These are phyloP conservation scores for Heliothis subflexa DNA, from an alignment of 1,140 invertebrate species.

Conservation along the genomic window DNA sequence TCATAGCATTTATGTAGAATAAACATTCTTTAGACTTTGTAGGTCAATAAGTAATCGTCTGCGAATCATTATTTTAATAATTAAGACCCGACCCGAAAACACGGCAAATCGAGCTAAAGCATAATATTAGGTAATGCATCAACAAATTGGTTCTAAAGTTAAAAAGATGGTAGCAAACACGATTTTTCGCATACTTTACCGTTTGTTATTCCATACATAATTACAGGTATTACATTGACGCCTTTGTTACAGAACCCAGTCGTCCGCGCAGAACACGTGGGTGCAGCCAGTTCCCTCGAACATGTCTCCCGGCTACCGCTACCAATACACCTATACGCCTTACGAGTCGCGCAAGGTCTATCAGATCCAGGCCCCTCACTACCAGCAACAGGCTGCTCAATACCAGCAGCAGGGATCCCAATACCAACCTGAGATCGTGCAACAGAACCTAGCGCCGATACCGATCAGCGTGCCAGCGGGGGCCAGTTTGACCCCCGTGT, in stretches of 20 bases:
- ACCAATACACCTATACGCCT: conserved; percentile 80
- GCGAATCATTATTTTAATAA: too few species aligned
- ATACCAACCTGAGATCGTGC: conserved; percentile 69
- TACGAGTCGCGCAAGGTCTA: conserved; percentile 80
- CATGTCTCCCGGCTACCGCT: conserved; percentile 73
- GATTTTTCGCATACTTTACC: too few species aligned
- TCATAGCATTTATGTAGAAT: too few species aligned
- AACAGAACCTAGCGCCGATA: conserved; percentile 77
- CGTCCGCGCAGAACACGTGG: conserved; percentile 69
- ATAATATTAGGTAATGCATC: too few species aligned
- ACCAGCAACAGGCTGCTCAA: conserved; percentile 76
- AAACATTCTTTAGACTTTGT: too few species aligned
- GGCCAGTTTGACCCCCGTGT: conserved; percentile 82
- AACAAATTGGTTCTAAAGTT: too few species aligned
- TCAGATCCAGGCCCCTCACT: conserved; percentile 71
- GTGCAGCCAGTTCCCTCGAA: conserved; percentile 66
- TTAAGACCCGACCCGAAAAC: too few species aligned
- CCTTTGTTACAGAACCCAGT: conserved; percentile 71
- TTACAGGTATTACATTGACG: neutral
- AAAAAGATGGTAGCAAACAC: too few species aligned
- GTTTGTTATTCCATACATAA: too few species aligned
- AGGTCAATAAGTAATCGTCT: too few species aligned
- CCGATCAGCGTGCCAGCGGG: conserved; percentile 85
- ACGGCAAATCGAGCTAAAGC: too few species aligned
- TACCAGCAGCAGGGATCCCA: conserved; percentile 74